Percentiles rank a stretch among this genome's conserved stretches.
Evolutionary conservation across 2,113 vertebrate species (phyloP).

Genomic region (Tragelaphus imberbis): DNA sequence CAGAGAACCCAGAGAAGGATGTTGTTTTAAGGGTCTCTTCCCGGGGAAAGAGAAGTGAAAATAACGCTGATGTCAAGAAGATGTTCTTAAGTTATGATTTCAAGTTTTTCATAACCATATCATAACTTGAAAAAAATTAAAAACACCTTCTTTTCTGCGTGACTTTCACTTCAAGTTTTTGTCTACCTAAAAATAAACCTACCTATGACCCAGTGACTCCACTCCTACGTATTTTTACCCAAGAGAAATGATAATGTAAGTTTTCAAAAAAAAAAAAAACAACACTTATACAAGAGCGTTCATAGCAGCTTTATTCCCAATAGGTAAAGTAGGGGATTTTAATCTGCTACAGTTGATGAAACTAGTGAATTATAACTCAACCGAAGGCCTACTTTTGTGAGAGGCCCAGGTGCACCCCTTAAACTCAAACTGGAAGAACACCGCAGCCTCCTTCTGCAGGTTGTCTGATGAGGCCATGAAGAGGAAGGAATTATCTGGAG

Average conservation of each 20-base stretch:
- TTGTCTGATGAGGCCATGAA: background rate
- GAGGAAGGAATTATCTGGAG: background rate
- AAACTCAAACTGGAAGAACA: background rate
- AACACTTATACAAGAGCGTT: no score
- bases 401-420: background rate
- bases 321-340: background rate
- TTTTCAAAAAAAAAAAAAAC: background rate
- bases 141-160: background rate
- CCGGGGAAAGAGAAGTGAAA: background rate
- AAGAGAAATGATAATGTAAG: background rate
- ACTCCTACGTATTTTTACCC: background rate
- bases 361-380: background rate
- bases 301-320: background rate
- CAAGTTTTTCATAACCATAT: background rate
- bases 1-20: background rate
- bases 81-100: background rate
- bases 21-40: background rate
- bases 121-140: background rate
- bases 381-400: background rate
- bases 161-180: background rate
- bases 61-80: background rate
- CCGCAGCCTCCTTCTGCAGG: background rate
- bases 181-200: background rate
- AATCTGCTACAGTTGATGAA: background rate
- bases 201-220: background rate